phyloP scores from a whole-genome alignment of 2,888 invertebrate genomes.

The Mythimna vitellina region DNA sequence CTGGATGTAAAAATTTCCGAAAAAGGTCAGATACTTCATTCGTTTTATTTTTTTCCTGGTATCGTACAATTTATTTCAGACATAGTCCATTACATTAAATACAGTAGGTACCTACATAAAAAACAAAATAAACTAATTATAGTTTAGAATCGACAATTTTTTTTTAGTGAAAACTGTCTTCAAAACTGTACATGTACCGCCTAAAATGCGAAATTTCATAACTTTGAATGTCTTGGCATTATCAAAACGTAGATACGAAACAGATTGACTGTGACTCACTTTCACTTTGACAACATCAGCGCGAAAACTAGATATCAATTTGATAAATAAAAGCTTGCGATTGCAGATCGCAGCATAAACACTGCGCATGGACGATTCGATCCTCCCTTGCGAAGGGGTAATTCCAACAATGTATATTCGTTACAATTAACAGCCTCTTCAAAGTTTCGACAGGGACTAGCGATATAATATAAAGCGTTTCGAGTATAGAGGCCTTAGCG shows the following conservation, averaged over 20 bases:
- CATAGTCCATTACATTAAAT: too few species aligned
- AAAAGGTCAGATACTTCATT: background rate
- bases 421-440: conserved; percentile 58
- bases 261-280: conserved; percentile 8
- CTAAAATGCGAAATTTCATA: background rate
- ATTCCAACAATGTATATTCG: conserved; percentile 37
- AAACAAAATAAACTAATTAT: too few species aligned
- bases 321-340: background rate
- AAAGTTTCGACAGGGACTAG: conserved; percentile 32
- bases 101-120: too few species aligned
- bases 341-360: background rate
- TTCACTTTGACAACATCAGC: conserved; percentile 22
- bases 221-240: background rate
- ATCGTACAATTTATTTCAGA: background rate
- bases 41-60: conserved; percentile 1
- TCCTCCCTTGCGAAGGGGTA: conserved; percentile 13
- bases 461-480: conserved; percentile 45
- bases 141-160: background rate
- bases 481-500: conserved; percentile 24
- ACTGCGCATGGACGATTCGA: conserved; percentile 3
- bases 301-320: background rate
- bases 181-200: background rate
- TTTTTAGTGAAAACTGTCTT: background rate
- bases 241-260: conserved; percentile 4
- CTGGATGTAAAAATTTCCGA: background rate